Base-by-base conservation (phyloP, 1,140 invertebrate species). In the Branchinecta lindahli region DNA sequence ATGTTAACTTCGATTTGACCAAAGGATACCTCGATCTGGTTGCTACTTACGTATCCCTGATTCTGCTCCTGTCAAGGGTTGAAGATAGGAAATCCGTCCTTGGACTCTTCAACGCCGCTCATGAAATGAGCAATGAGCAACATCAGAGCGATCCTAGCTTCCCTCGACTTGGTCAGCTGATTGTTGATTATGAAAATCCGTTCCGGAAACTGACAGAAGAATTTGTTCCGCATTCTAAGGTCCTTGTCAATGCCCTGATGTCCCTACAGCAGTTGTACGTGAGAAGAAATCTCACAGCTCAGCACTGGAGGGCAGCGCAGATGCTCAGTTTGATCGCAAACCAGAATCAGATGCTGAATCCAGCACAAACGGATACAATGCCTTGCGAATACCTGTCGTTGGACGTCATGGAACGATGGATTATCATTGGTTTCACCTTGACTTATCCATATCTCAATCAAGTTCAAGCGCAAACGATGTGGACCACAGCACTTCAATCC, bases 71-170 rank as follows among this genome's bases (percentile, higher is more conserved):
- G 8, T 98, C 95, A 0, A 83, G 93, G 77, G 94, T 99, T 0
- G 96, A 99, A 79, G 96, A 99, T 80, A 83, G 96, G 65, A 98
- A 98, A 82, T 90, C 94, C 8, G 94, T 99, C 8, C 80, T 99
- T 20, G 95, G 95, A 0, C 83, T 99, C 4, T 99, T 96, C 77
- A 98, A 98, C 82, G 92, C 92, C 66, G 96, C 96, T 8, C 90
- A 98, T 82, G 96, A 99, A 83, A 88, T 98, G 84, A 87, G 93
- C 18, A 87, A 98, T 78, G 91, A 86, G 75, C 88, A 45, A n/a
- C 12, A 10, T 74, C 75, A 61, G 73, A 86, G 90, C 61, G 96
- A 98, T 80, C 83, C 86, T 0, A 93, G 91, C 75, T 98, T 97
- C 81, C 96, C 94, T 10, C 83, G 94, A 20, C 80, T 99, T 44